Evolutionary conservation across 2,113 vertebrate species (phyloP).

Genomic region (Indri indri): DNA sequence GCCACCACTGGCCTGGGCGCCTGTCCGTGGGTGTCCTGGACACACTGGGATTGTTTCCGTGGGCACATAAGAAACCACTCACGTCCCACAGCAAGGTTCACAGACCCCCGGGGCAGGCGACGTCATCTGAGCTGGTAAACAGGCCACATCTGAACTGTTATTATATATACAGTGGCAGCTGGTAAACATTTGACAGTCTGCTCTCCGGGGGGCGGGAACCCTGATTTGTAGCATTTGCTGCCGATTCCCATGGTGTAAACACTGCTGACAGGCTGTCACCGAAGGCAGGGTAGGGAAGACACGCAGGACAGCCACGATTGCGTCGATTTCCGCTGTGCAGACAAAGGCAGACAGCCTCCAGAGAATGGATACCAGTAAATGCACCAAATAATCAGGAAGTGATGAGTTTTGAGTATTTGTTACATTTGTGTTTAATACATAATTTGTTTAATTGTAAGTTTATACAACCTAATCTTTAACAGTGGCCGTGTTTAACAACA

Average conservation of each 20-base stretch:
- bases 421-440: fast-evolving
- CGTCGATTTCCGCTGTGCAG: fast-evolving
- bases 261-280: fast-evolving
- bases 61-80: fast-evolving
- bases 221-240: fast-evolving
- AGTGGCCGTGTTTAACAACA: not conserved
- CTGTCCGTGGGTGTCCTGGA: not conserved
- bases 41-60: fast-evolving
- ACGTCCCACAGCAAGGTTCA: fast-evolving
- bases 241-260: fast-evolving
- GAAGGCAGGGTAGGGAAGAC: fast-evolving
- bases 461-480: not conserved
- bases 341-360: too few species aligned
- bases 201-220: fast-evolving
- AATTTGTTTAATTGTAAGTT: not conserved
- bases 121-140: fast-evolving
- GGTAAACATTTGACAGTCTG: fast-evolving
- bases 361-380: fast-evolving
- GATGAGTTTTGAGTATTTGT: fast-evolving
- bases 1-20: fast-evolving
- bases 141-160: fast-evolving
- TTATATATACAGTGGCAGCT: fast-evolving
- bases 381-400: fast-evolving
- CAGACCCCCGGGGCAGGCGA: fast-evolving
- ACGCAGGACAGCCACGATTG: fast-evolving